Percentiles rank a stretch among this genome's conserved stretches.
These are phyloP conservation scores for Hyles euphorbiae DNA, from an alignment of 1,140 invertebrate species.

Conservation along the genomic window DNA sequence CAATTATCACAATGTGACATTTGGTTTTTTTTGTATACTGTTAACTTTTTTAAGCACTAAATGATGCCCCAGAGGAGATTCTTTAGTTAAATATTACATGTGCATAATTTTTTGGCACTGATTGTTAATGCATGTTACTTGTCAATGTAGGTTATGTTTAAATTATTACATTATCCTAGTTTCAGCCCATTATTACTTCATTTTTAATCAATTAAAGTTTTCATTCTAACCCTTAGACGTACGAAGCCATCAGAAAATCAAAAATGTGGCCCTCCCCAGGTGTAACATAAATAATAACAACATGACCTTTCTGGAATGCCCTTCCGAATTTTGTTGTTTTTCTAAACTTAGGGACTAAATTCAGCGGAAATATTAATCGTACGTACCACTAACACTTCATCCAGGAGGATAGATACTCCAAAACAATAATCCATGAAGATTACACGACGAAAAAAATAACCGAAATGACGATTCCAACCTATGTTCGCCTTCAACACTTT, in stretches of 20 bases:
- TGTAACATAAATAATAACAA: neutral
- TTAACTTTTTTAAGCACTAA: no score
- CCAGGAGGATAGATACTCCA: constrained; percentile 32
- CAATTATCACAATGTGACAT: no score
- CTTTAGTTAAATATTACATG: no score
- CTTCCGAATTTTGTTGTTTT: constrained; percentile 27
- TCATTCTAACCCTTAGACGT: no score
- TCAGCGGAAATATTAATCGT: constrained; percentile 2
- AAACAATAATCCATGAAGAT: constrained; percentile 24
- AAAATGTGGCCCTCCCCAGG: constrained; percentile 7
- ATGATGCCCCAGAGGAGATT: no score
- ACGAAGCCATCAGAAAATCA: constrained; percentile 5
- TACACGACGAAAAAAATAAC: constrained; percentile 51
- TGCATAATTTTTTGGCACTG: no score
- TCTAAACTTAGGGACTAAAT: constrained; percentile 1
- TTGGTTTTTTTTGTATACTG: no score
- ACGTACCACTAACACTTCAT: constrained; percentile 60
- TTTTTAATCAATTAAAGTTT: no score
- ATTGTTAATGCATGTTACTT: no score
- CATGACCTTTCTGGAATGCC: constrained; percentile 40
- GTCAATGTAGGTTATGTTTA: constrained; percentile 6
- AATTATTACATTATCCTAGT: neutral
- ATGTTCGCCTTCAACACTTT: constrained; percentile 37
- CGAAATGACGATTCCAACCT: constrained; percentile 46
- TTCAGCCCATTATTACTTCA: neutral